Base-by-base conservation (phyloP, 2,888 invertebrate species). In the Oligia fasciuncula region DNA sequence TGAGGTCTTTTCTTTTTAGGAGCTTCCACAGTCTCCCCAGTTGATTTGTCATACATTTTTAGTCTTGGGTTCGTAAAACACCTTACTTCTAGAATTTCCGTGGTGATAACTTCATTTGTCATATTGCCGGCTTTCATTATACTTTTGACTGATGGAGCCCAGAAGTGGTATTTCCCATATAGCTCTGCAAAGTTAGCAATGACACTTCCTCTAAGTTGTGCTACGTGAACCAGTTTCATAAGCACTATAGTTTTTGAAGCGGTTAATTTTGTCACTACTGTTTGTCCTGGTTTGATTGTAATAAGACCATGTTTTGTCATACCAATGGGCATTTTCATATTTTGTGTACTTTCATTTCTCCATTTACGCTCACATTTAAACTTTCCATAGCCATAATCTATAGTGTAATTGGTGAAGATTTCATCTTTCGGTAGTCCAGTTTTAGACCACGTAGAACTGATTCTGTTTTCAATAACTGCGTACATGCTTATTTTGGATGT, bases 101-200 rank as follows among this genome's bases (percentile, higher is more conserved):
- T 93, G 0, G 95, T 94, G 19, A 89, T 76, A 23, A 95, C 88
- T 87, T 93, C 91, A 76, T 96, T 96, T 0, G 79, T 91, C 17
- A 96, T 76, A 6, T 90, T 89, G 0, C 87, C 94, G 3, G 93
- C 93, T 83, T 85, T 92, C 95, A 96, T 94, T 4, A 96, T 94
- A 73, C 91, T 89, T 49, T 83, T 76, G 0, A 95, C 87, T 1
- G 91, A 81, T 1, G 96, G 95, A 0, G 95, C 92, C 86, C 92
- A 96, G 79, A 95, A 95, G 81, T 96, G 95, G 80, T 96, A 93
- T 83, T 93, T 94, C 0, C 96, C 96, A 49, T 95, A 95, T 19
- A 91, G 19, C 4, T 86, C 84, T 0, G 91, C 93, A 71, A 93
- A 96, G 83, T 95, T 94, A 0, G 91, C 91, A 43, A 96, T 89